Conservation (phyloP, 2,797 vertebrate genomes). For the Molossus molossus region DNA sequence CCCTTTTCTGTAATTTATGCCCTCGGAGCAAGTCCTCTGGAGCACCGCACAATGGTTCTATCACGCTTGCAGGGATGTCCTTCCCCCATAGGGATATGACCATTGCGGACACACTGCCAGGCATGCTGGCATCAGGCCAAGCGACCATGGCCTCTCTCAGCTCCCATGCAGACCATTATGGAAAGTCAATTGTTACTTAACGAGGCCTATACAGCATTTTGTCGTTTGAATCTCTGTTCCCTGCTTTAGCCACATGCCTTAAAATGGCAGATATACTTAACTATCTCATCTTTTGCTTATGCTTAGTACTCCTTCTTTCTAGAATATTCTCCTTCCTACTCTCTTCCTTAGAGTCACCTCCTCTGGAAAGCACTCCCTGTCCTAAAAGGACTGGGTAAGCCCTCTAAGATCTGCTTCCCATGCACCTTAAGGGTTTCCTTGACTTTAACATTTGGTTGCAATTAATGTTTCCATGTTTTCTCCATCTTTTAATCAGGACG, state of each 20-base stretch:
- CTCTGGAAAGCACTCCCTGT: not conserved
- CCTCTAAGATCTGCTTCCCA: not conserved
- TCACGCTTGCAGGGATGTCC: not conserved
- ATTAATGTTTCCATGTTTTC: not conserved
- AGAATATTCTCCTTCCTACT: not conserved
- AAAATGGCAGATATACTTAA: not conserved
- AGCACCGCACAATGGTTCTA: not conserved
- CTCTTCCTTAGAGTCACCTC: not conserved
- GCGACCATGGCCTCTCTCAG: not conserved
- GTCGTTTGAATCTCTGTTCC: not conserved
- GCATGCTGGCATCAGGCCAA: not conserved
- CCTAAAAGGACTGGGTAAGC: not conserved
- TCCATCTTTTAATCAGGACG: not conserved
- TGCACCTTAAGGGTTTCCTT: not conserved
- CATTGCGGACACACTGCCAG: not conserved
- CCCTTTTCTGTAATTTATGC: conserved; percentile 2
- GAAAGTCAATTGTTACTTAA: not conserved
- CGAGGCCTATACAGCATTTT: not conserved
- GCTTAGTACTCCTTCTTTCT: not conserved
- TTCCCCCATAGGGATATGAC: not conserved
- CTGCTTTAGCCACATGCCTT: not conserved
- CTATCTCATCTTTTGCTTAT: not conserved
- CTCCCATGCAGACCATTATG: not conserved
- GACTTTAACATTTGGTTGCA: not conserved
- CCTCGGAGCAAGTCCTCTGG: not conserved